Conservation (phyloP, 2,113 vertebrate species). For the Phyllopteryx taeniolatus region DNA sequence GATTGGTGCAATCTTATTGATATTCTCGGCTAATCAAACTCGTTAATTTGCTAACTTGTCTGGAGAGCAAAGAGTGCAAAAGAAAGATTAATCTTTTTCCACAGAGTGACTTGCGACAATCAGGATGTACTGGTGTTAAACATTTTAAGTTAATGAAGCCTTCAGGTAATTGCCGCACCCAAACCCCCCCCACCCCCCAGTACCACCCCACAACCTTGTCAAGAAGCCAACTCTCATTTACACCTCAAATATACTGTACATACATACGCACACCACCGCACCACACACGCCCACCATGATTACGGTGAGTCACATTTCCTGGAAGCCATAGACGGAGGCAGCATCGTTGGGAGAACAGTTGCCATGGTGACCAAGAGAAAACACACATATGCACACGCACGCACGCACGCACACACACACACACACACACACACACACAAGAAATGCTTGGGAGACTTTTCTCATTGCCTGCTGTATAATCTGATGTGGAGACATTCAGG, state of each 20-base stretch:
- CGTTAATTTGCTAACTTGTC: no score
- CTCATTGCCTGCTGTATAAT: slow-evolving; percentile 41
- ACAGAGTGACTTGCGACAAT: neutral
- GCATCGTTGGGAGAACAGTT: slow-evolving; percentile 60
- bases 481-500: neutral
- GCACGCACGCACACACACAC: neutral
- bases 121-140: neutral
- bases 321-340: slow-evolving; percentile 54
- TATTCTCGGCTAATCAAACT: no score
- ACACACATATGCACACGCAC: neutral
- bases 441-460: slow-evolving; percentile 35
- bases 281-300: slow-evolving; percentile 26
- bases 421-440: neutral
- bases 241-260: slow-evolving; percentile 11
- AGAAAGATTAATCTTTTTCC: neutral
- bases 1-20: no score
- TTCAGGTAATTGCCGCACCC: neutral
- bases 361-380: slow-evolving; percentile 61
- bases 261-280: slow-evolving; percentile 14
- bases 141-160: neutral
- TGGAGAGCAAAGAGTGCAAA: neutral
- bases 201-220: neutral
- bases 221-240: slow-evolving; percentile 19
- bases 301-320: slow-evolving; percentile 48
- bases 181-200: no score